Evolutionary conservation across 2,797 vertebrate genomes (phyloP), one percentile per base, ranked within the genome.

Genomic region (Pantherophis vulpinus): DNA sequence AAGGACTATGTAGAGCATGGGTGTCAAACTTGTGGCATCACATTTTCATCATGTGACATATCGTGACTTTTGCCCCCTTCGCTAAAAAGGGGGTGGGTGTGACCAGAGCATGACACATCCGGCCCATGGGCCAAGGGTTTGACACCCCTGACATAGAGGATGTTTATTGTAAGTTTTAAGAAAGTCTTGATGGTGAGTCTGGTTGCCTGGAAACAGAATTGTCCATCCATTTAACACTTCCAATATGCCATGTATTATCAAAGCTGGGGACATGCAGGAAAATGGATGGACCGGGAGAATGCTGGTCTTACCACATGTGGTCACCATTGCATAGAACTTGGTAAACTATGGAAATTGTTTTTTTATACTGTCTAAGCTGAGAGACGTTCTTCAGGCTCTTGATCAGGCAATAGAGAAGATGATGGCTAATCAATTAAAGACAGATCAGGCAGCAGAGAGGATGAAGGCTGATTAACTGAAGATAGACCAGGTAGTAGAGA

Each of bases 91-190:
- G 55, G 13, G 55, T 56, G 4, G 13, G 13, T 13, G 55, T 56
- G 55, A 2, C 13, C 13, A 56, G 55, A 3, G 4, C 13, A 14
- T 14, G 55, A 56, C 0, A 3, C 11, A 4, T 56, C 55, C 0
- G 3, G 55, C 12, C 3, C 13, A 0, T 13, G 55, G 55, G 55
- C 55, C 13, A 3, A 14, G 13, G 0, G 13, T 56, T 56, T 56
- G 55, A 1, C 55, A 56, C 13, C 55, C 54, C 54, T 55, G 54
- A 55, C 5, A 5, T 13, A 66, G 29, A 58, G 20, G 14, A 16
- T 27, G 1, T 56, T 56, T 66, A 55, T 12, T 86, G 27, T 10
- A 63, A 8, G 42, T 20, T 29, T 83, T 61, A 91, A 87, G 16
- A 32, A 61, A 13, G 63, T 42, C 86, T 56, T 12, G 11, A 66